Evolutionary conservation across 1,140 invertebrate species (phyloP), one percentile per base, ranked within the genome.

Genomic region (Drosophila willistoni): DNA sequence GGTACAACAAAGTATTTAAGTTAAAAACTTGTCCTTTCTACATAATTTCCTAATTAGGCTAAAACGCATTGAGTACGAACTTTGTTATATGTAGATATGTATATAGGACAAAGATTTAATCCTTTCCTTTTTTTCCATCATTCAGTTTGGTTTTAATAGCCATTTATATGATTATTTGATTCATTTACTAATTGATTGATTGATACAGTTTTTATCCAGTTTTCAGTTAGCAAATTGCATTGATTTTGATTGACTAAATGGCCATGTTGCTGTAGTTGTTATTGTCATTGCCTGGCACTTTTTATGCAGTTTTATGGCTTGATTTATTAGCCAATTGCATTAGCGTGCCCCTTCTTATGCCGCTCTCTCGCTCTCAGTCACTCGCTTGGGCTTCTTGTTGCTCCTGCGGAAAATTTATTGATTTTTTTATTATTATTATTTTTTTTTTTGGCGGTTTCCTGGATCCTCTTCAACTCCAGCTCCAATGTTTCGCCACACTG

Each of bases 291-390:
- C n/a, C 41, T 61, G 68, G 59, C 57, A 71, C 77, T 71, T 77
- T 51, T 61, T 57, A 65, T 77, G 75, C 83, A 82, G 72, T 82
- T 87, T 73, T 69, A 70, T 73, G 76, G 68, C 57, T 65, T 87
- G 76, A 86, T 86, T 86, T 86, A 86, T 86, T 79, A 72, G 69
- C 64, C 82, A 82, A 86, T 86, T 86, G 83, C 82, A 87, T 86
- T 87, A 79, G 64, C 69, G 73, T 79, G 79, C 62, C 72, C 6
- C 62, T 39, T 12, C 36, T 12, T 39, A 12, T 13, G 10, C 36
- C 36, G 1, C 12, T 3, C 34, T 10, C 9, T 36, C 12, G 10
- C 36, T 12, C 36, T 12, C 10, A 39, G 9, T 3, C 9, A 3
- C 36, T 2, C 7, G 14, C 19, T 44, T 19, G 56, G 25, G 44